Evolutionary conservation across 2,797 vertebrate species (phyloP), one percentile per base, ranked within the genome.

Genomic region (Amniataba percoides): DNA sequence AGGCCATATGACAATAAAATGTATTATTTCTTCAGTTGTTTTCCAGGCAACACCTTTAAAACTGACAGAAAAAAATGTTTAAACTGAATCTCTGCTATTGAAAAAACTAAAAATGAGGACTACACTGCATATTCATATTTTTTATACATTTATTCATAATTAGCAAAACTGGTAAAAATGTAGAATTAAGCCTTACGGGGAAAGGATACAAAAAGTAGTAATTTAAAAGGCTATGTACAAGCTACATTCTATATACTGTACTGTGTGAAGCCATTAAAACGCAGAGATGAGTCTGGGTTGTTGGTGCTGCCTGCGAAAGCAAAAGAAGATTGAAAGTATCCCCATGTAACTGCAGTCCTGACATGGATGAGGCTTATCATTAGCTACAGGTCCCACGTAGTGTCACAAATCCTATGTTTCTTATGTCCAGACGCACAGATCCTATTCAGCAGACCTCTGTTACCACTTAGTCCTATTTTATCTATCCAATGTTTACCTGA

Each of bases 141-240:
- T 84, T 45, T 81, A 86, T 90, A 84, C 77, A 90, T 93, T 91
- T 93, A 89, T 94, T 88, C 89, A 90, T 95, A 95, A 94, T 95
- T 93, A 85, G 95, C 94, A 96, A 96, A 96, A 96, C 88, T 86
- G 72, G 96, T 97, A 96, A 94, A 97, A 97, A 97, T 95, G 94
- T 96, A 89, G 95, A 96, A 95, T 96, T 94, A 96, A 95, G 92
- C 94, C 85, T 93, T 94, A 96, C 96, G 93, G 95, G 73, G 93
- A 95, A 92, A 94, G 95, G 93, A 94, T 97, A 97, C 94, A 98
- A 98, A 98, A 97, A 93, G 93, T 95, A 95, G 95, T 96, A 93
- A 95, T 97, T 97, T 96, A 96, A 97, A 97, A 98, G 97, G 96
- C 97, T 97, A 97, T 98, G 95, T 97, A 98, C 97, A 98, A 93